Base-by-base conservation (phyloP, 2,888 invertebrate species). In the Gisinianus flammeolus region DNA sequence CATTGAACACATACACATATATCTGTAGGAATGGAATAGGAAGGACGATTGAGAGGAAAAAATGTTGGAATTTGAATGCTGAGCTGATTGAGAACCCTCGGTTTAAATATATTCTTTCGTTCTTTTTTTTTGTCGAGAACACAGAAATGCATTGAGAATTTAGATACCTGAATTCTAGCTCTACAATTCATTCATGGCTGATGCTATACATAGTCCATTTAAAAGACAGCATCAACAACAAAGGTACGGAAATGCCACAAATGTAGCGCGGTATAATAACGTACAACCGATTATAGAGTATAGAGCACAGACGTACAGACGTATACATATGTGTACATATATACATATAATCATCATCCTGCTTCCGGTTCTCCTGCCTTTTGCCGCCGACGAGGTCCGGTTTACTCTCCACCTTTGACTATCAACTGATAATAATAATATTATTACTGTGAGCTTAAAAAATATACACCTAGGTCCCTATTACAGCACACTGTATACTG, bases 291-390 rank as follows among this genome's bases (percentile, higher is more conserved):
- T n/a, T n/a, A n/a, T n/a, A n/a, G n/a, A n/a, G n/a, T n/a, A n/a
- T n/a, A n/a, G n/a, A n/a, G n/a, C n/a, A n/a, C n/a, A n/a, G n/a
- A n/a, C n/a, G n/a, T n/a, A n/a, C n/a, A n/a, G n/a, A n/a, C n/a
- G n/a, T n/a, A n/a, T n/a, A n/a, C n/a, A n/a, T n/a, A n/a, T n/a
- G n/a, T n/a, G n/a, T n/a, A n/a, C n/a, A n/a, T n/a, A n/a, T n/a
- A n/a, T n/a, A n/a, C 56, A n/a, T 74, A 33, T 22, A 77, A 76
- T 74, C 77, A 68, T 80, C 79, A 80, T 80, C 80, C 80, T 74
- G 77, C 76, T 80, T 80, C 80, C 80, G 79, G 80, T 80, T 79
- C 68, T 67, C 31, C 67, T 33, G 31, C 64, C 71, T 33, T 71
- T 69, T 12, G 58, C 64, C 66, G 54, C 44, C 44, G 52, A 52